These are phyloP conservation scores for Styela plicata DNA, from an alignment of 23 tunicate genomes.

Conservation along the genomic window DNA sequence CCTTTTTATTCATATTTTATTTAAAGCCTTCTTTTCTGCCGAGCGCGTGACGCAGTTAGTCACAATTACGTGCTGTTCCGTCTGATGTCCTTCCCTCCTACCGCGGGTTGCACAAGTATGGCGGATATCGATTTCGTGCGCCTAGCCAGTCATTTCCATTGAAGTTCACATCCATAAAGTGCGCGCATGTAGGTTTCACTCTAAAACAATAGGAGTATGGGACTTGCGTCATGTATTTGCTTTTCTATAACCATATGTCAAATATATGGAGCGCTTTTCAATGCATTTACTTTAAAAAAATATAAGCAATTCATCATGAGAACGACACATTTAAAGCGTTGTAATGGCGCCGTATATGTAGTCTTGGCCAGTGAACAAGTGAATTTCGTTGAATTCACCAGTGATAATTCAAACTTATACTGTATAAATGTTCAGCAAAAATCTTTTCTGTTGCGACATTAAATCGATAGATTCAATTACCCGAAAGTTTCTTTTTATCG, in stretches of 20 bases:
- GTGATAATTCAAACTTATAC: no score
- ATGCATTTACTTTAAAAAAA: no score
- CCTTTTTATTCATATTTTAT: constrained; percentile 27
- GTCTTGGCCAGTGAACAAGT: no score
- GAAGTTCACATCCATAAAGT: neutral
- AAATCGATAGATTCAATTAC: neutral
- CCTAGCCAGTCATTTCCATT: neutral
- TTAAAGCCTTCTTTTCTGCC: constrained; percentile 25
- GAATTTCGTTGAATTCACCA: no score
- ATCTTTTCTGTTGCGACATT: neutral
- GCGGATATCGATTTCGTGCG: neutral
- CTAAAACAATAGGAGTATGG: no score
- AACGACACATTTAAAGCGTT: no score
- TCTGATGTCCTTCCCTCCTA: constrained; percentile 16
- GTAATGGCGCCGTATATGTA: no score
- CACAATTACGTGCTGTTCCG: constrained; percentile 24
- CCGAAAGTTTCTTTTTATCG: neutral
- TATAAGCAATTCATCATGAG: no score
- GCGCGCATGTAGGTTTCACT: neutral
- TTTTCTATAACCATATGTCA: no score
- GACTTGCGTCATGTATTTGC: no score
- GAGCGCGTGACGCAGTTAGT: constrained; percentile 21
- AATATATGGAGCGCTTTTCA: no score
- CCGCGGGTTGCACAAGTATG: neutral
- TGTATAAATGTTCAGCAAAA: no score